Conservation (phyloP, 2,113 vertebrate species). For the Gnathonemus longibarbis region DNA sequence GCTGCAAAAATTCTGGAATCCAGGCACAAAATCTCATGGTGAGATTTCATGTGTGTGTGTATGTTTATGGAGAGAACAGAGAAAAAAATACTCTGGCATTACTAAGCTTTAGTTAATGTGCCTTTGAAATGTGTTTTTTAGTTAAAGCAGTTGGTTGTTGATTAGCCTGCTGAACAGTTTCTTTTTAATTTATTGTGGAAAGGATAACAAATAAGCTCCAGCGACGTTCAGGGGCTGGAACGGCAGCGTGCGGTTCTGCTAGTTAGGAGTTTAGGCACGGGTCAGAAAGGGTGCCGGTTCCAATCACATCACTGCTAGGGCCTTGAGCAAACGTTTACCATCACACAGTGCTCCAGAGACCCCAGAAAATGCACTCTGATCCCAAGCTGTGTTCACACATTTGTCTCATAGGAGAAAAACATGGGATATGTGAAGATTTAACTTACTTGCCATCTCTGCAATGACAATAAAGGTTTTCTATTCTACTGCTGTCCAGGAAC, state of each 20-base stretch:
- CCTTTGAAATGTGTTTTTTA: not conserved
- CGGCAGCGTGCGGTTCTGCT: not conserved
- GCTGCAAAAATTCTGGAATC: not conserved
- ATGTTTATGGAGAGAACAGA: not conserved
- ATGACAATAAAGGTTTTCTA: not conserved
- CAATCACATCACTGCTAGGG: not conserved
- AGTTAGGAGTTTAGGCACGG: not conserved
- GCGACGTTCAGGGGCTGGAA: not conserved
- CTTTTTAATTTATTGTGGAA: not conserved
- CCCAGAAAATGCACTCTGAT: not conserved
- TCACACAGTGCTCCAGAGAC: not conserved
- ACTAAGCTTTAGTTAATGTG: not conserved
- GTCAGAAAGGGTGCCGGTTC: not conserved
- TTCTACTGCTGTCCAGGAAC: not conserved
- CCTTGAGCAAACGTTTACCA: not conserved
- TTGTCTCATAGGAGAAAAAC: not conserved
- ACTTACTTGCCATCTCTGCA: not conserved
- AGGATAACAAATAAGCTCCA: not conserved
- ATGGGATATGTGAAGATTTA: not conserved
- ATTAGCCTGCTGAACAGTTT: not conserved
- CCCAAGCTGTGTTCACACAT: not conserved
- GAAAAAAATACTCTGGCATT: not conserved
- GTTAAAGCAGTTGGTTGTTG: not conserved
- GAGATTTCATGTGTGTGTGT: not conserved
- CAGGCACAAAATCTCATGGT: not conserved